Conservation (phyloP, 2,888 invertebrate genomes). For the Synanthedon myopaeformis region DNA sequence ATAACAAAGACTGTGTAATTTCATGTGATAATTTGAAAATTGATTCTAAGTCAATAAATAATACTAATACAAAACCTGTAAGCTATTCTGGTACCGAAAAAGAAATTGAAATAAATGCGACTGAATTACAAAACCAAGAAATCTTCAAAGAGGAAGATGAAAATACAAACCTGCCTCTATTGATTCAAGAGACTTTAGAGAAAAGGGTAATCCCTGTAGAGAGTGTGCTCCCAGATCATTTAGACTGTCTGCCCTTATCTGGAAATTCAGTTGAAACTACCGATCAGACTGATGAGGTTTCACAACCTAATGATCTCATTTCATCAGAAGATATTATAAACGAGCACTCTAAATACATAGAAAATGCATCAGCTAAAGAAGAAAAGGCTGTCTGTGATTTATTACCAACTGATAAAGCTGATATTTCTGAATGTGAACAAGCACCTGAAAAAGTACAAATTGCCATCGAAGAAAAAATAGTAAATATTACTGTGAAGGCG, state of each 20-base stretch:
- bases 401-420: background rate
- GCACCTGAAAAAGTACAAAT: slow-evolving; percentile 42
- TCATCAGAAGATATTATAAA: slow-evolving; percentile 6
- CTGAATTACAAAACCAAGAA: background rate
- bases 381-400: background rate
- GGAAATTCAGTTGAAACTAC: background rate
- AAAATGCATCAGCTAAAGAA: background rate
- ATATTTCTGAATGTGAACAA: slow-evolving; percentile 7
- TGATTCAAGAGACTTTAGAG: background rate
- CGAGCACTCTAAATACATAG: background rate
- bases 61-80: slow-evolving; percentile 3
- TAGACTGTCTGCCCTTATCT: no score
- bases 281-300: slow-evolving; percentile 2
- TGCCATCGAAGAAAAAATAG: slow-evolving; percentile 9
- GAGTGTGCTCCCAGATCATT: no score
- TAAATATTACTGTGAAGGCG: slow-evolving; percentile 3
- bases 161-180: background rate
- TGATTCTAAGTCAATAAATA: slow-evolving; percentile 55
- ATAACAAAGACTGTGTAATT: slow-evolving; percentile 57
- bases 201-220: background rate
- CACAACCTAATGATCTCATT: slow-evolving; percentile 7
- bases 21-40: slow-evolving; percentile 48
- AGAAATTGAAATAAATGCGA: background rate
- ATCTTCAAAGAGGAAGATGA: background rate
- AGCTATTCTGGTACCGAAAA: slow-evolving; percentile 2